A percentile compares a stretch with the other conserved stretches of the same genome.
These are phyloP conservation scores for Shinisaurus crocodilurus DNA, from an alignment of 2,113 vertebrate species.

Conservation along the genomic window DNA sequence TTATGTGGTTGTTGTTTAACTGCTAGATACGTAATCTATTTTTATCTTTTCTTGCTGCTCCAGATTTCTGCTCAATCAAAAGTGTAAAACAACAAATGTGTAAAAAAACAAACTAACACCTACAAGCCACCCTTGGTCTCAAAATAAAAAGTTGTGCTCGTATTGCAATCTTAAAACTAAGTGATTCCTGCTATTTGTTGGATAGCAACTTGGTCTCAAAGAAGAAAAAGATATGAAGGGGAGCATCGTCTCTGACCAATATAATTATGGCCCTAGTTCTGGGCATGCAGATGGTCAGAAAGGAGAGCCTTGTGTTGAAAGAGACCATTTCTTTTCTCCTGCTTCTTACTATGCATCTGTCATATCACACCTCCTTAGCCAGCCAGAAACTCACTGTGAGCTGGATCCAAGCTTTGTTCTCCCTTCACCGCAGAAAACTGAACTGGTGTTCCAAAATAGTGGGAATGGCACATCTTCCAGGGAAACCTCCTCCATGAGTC, in stretches of 20 bases:
- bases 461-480: constrained; percentile 68
- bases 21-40: constrained; percentile 19
- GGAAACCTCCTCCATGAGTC: constrained; percentile 68
- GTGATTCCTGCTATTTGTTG: constrained; percentile 29
- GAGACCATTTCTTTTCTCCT: constrained; percentile 70
- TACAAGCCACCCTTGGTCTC: neutral
- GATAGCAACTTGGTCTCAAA: neutral
- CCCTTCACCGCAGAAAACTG: constrained; percentile 66
- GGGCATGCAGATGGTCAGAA: constrained; percentile 72
- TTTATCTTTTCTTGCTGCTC: constrained; percentile 47
- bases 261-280: constrained; percentile 64
- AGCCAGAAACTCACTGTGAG: constrained; percentile 70
- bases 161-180: neutral
- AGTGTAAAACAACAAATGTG: neutral
- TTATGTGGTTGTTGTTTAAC: neutral
- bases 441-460: constrained; percentile 73
- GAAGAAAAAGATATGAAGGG: constrained; percentile 68
- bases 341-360: constrained; percentile 76
- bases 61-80: neutral
- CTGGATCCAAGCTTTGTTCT: constrained; percentile 78
- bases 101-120: neutral
- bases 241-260: constrained; percentile 74
- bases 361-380: constrained; percentile 82
- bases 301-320: constrained; percentile 75
- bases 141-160: neutral